phyloP scores from a whole-genome alignment of 1,140 invertebrate genomes.

The Penaeus chinensis region DNA sequence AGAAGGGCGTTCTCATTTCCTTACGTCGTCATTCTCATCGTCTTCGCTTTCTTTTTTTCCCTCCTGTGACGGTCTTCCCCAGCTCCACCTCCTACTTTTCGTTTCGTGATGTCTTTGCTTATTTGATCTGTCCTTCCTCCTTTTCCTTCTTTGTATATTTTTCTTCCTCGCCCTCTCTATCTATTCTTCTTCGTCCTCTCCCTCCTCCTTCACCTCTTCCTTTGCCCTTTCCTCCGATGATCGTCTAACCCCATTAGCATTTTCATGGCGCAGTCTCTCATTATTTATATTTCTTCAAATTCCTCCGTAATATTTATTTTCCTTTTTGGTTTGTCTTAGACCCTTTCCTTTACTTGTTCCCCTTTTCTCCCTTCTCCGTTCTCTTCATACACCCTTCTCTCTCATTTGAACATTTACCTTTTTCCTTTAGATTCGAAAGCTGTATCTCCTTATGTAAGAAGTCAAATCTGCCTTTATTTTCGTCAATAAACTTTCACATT shows the following conservation, averaged over 20 bases:
- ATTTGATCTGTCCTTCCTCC: conserved; percentile 7
- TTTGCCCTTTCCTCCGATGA: neutral
- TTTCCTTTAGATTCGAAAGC: neutral
- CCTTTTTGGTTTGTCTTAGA: neutral
- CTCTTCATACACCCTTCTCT: neutral
- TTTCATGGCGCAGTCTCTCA: too few relatives aligned
- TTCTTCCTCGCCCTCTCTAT: neutral
- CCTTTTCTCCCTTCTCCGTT: neutral
- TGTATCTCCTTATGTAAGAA: too few relatives aligned
- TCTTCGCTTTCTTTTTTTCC: neutral
- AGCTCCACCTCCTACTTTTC: conserved; percentile 14
- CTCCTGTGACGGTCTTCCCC: neutral
- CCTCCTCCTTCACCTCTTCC: neutral
- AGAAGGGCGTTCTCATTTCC: neutral
- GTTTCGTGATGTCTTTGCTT: neutral
- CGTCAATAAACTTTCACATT: too few relatives aligned
- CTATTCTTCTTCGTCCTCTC: neutral
- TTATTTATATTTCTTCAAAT: neutral
- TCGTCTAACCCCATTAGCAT: neutral
- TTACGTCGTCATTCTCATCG: neutral
- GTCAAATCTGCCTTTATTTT: too few relatives aligned
- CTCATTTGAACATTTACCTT: neutral
- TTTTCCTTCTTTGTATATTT: neutral
- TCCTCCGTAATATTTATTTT: neutral
- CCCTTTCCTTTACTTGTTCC: neutral